Base-by-base conservation (phyloP, 2,888 invertebrate genomes). In the Caenorhabditis imperialis region DNA sequence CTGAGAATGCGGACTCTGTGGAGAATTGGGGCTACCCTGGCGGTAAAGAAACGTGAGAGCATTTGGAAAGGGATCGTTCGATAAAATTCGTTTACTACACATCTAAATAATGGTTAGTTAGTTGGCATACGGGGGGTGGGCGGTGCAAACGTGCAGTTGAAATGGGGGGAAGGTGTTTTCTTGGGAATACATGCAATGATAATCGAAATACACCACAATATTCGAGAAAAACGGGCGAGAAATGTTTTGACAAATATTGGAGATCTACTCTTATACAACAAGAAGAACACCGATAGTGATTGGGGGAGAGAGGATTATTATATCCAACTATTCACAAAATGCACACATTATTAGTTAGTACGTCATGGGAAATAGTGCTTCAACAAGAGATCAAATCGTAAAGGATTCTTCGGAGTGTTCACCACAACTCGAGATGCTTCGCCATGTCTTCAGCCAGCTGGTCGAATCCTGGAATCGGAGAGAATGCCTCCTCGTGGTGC, bases 381-480 rank as follows among this genome's bases (percentile, higher is more conserved):
- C 30, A 30, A 30, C 30, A 30, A 67, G 44, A 67, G 33, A 27
- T n/a, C 20, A 40, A 44, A n/a, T 3, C 33, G 16, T 20, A 48
- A 33, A 30, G n/a, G 22, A 22, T 16, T 27, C 7, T 3, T 20
- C 18, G 12, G 14, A 6, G 22, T 22, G 14, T 37, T 62, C 18
- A 77, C 79, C 78, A 79, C 45, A 76, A 45, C n/a, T 78, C 79
- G 22, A 81, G 71, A 48, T 81, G 78, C 42, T 79, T 79, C 12
- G 81, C 77, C 65, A 82, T 67, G 48, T 82, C 81, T 45, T 79
- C 72, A 5, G 80, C 80, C 18, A 82, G 57, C 45, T 76, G 69
- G 37, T 82, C 78, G 48, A 79, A 72, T 35, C 78, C 54, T 30
- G 70, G 60, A 16, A 61, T 60, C 35, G 63, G 45, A 3, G 67